phyloP scores from a whole-genome alignment of 2,888 invertebrate species.

The Lymantria monacha region DNA sequence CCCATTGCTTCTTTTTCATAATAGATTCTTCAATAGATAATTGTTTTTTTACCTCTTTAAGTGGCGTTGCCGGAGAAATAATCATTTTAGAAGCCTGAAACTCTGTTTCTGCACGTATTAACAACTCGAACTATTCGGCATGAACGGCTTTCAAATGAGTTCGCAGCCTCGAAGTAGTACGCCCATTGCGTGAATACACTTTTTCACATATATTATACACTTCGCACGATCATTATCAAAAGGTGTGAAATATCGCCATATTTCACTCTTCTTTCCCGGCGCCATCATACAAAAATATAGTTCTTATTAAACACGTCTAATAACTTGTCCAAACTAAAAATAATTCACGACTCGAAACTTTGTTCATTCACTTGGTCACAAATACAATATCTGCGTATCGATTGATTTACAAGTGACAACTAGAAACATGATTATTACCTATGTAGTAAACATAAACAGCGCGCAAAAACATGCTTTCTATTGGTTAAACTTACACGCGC shows the following conservation, averaged over 20 bases:
- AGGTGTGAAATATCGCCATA: neutral
- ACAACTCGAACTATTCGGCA: neutral
- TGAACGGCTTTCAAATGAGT: neutral
- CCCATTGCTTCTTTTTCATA: neutral
- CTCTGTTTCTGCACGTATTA: neutral
- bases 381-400: too few species aligned
- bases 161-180: neutral
- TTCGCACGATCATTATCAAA: neutral
- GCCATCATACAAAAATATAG: neutral
- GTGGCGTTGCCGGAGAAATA: neutral
- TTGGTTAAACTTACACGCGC: too few species aligned
- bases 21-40: neutral
- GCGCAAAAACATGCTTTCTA: too few species aligned
- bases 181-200: neutral
- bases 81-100: neutral
- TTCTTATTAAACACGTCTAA: too few species aligned
- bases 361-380: too few species aligned
- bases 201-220: neutral
- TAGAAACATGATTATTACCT: too few species aligned
- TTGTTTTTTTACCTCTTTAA: neutral
- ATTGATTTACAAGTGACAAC: too few species aligned
- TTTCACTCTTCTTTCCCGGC: neutral
- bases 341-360: too few species aligned
- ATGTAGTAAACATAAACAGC: too few species aligned
- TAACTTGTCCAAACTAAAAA: too few species aligned